Evolutionary conservation across 1,140 invertebrate genomes (phyloP), one percentile per base, ranked within the genome.

Genomic region (Platorchestia sp.): DNA sequence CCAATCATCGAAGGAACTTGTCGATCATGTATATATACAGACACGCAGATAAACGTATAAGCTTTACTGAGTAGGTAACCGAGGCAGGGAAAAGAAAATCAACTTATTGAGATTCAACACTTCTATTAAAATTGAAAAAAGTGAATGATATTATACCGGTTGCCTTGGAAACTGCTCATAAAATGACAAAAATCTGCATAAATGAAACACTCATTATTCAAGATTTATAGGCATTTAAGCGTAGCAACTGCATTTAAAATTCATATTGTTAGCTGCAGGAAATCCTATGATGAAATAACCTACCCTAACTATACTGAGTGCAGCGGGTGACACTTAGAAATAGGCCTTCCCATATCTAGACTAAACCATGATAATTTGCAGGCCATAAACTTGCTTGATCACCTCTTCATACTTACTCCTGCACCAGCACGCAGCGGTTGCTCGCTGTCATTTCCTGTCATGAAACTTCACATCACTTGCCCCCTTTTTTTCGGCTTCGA

Each of bases 1-100:
- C 45, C 91, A 90, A 90, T 90, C 87, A 90, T 90, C 87, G 87
- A 43, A 42, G 44, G 87, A 36, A 75, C 59, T 75, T 75, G 14
- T 75, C 59, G 59, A 75, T 75, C 59, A 75, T 75, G 59, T 75
- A 75, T 75, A 75, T 75, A 75, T 27, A 75, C 14, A 75, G n/a
- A n/a, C n/a, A n/a, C n/a, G n/a, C n/a, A n/a, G n/a, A n/a, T n/a
- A n/a, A n/a, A n/a, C n/a, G n/a, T n/a, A n/a, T n/a, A n/a, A n/a
- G n/a, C 14, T 75, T 75, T 75, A 27, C 27, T 10, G 27, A 75
- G 59, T 10, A 27, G 59, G 27, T 36, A 27, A 3, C 1, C 7
- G 36, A 36, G 36, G 27, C 3, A 75, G 36, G 59, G 7, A 75
- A 22, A 36, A 75, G 36, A 75, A 1, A 27, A 75, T 22, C 59